Percentiles rank a stretch among this genome's conserved stretches.
phyloP scores from a whole-genome alignment of 2,888 invertebrate genomes.

The Drosophila nigricruria region DNA sequence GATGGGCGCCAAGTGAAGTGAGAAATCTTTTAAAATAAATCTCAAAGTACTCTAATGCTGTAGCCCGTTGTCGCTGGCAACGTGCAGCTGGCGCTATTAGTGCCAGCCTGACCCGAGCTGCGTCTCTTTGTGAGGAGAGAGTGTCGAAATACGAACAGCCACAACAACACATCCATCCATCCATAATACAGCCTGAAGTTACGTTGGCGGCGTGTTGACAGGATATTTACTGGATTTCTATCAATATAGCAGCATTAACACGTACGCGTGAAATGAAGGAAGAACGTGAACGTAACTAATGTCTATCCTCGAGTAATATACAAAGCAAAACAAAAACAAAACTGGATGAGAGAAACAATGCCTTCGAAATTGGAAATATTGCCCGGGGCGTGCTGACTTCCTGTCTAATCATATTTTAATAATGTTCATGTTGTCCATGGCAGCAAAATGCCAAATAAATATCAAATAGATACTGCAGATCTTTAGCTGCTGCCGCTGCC shows the following conservation, averaged over 20 bases:
- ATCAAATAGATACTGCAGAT: constrained; percentile 43
- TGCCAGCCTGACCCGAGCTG: constrained; percentile 44
- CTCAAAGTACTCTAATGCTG: constrained; percentile 70
- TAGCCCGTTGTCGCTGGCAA: constrained; percentile 70
- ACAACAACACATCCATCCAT: background rate
- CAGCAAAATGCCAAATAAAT: constrained; percentile 57
- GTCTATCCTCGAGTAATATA: constrained; percentile 16
- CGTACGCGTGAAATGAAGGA: constrained; percentile 64
- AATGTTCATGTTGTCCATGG: constrained; percentile 28
- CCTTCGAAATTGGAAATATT: constrained; percentile 29
- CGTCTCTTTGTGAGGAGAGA: constrained; percentile 16
- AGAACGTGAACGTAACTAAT: constrained; percentile 72
- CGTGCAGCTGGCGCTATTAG: constrained; percentile 81
- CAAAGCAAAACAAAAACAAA: constrained; percentile 13
- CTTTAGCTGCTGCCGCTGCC: constrained; percentile 18
- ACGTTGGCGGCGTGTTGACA: constrained; percentile 66
- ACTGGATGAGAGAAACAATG: background rate
- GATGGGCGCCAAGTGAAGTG: constrained; percentile 30
- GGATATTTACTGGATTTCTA: constrained; percentile 82
- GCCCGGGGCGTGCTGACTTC: constrained; percentile 28
- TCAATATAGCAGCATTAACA: constrained; percentile 78
- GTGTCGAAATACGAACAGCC: constrained; percentile 16
- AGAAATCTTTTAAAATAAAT: constrained; percentile 70
- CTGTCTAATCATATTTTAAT: constrained; percentile 58
- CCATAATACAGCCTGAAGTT: constrained; percentile 30